Conservation (phyloP, 37 sponge, comb jelly and placozoan species). For the Eunapius fragilis region DNA sequence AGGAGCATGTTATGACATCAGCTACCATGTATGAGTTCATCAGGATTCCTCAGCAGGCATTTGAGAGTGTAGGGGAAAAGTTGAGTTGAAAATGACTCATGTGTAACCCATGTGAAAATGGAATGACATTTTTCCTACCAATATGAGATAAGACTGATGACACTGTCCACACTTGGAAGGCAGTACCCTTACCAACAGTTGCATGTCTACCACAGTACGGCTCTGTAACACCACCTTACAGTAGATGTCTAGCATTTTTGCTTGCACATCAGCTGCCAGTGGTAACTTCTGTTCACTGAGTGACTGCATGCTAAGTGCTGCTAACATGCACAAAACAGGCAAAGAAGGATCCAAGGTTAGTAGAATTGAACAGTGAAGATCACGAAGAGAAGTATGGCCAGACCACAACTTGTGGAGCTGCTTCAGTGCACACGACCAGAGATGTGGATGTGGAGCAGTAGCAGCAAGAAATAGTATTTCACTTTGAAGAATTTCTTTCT, state of each 20-base stretch:
- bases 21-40: conserved; percentile 63
- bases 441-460: not conserved
- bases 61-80: conserved; percentile 48
- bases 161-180: not conserved
- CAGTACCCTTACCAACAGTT: not conserved
- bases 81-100: conserved; percentile 25
- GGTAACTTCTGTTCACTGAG: no score
- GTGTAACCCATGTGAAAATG: conserved; percentile 48
- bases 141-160: not conserved
- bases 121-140: conserved; percentile 30
- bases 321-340: not conserved
- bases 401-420: not conserved
- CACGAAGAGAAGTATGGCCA: not conserved
- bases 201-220: not conserved
- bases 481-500: not conserved
- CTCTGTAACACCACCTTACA: conserved; percentile 10
- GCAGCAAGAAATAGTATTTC: not conserved
- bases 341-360: not conserved
- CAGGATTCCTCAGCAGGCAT: conserved; percentile 70
- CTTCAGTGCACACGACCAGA: not conserved
- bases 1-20: not conserved
- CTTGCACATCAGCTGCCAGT: conserved; percentile 3
- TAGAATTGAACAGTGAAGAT: not conserved
- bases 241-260: conserved; percentile 3
- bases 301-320: not conserved